Evolutionary conservation across 2,113 vertebrate species (phyloP), one percentile per base, ranked within the genome.

Genomic region (Nibea coibor): DNA sequence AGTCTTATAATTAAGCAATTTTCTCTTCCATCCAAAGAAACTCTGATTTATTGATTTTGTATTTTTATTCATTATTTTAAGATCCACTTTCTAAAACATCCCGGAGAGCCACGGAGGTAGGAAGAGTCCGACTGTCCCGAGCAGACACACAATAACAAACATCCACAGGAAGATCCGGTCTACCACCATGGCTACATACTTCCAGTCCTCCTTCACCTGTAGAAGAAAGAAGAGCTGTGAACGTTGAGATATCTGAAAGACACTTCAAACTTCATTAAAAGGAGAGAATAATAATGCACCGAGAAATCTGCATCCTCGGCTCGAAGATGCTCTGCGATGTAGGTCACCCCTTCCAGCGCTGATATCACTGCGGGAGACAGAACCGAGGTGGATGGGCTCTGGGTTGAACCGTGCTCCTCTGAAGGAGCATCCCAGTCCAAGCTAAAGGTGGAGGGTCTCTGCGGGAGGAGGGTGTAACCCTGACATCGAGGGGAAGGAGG

Each of bases 131-230:
- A 92, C 19, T 0, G 96, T 97, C 24, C 96, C 96, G 87, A 97
- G 91, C 82, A 97, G 75, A 76, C 96, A 97, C 84, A 97, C 94
- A 0, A 96, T 91, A 71, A 96, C 91, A 77, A 97, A 97, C 89
- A 97, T 86, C 96, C 96, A 97, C 53, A 97, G 95, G 94, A 97
- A 97, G 86, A 96, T 95, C 56, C 96, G 93, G 73, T 97, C 96
- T 0, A 97, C 95, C 59, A 97, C 95, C 96, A 89, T 90, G 83
- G 85, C 90, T 0, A 90, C 87, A 0, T 91, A 90, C 75, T 91
- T 91, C 90, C 90, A 97, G 88, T 97, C 96, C 64, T 96, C 96
- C 84, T 95, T 96, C 77, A 96, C 95, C 96, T 97, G 75, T 1
- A 15, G 47, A 66, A 16, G 39, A 2, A 61, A 31, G 57, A 68